Conservation (phyloP, 2,113 vertebrate species). For the Numida meleagris region DNA sequence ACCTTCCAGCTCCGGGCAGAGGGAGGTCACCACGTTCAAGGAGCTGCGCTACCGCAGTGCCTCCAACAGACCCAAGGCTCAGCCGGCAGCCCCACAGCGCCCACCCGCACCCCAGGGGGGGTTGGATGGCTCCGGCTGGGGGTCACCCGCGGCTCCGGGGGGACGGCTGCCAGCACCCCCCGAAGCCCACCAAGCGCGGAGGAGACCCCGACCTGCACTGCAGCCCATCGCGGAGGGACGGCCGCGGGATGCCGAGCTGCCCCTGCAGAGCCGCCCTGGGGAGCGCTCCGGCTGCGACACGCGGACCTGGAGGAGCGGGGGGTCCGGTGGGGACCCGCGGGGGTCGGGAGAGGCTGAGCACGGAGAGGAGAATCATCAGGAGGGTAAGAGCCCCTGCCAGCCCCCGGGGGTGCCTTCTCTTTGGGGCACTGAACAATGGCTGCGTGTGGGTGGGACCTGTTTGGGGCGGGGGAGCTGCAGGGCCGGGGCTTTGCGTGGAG, state of each 20-base stretch:
- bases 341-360: background rate
- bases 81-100: background rate
- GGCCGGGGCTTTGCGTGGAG: background rate
- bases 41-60: slow-evolving; percentile 85
- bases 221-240: slow-evolving; percentile 81
- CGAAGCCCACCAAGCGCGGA: slow-evolving; percentile 79
- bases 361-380: background rate
- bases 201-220: slow-evolving; percentile 75
- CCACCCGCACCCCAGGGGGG: accelerated
- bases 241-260: slow-evolving; percentile 70
- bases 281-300: background rate
- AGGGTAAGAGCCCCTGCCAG: background rate
- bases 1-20: slow-evolving; percentile 40
- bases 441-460: too few relatives aligned
- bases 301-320: background rate
- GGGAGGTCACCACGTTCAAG: slow-evolving; percentile 92
- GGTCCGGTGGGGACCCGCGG: background rate
- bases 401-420: too few relatives aligned
- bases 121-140: background rate
- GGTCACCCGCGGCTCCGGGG: slow-evolving; percentile 4
- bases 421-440: background rate
- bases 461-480: background rate
- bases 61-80: slow-evolving; percentile 73
- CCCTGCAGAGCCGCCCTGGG: slow-evolving; percentile 19
- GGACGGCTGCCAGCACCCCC: slow-evolving; percentile 63